These are phyloP conservation scores for Pachyuromys duprasi DNA, from an alignment of 2,797 vertebrate genomes.

Conservation along the genomic window DNA sequence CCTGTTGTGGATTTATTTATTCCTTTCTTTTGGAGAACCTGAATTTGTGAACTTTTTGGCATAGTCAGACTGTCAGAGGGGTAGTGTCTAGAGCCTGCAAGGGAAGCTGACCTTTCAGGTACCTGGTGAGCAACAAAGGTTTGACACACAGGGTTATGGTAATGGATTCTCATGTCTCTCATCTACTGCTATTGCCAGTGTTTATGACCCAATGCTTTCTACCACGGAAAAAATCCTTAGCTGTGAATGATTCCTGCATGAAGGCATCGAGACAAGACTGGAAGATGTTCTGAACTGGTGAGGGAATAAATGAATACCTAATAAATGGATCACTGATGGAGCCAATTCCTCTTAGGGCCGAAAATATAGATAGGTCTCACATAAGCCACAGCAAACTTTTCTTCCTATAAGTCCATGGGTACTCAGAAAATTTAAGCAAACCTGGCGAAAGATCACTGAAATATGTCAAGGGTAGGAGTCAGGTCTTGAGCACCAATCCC, in stretches of 20 bases:
- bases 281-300: neutral
- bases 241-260: neutral
- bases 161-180: neutral
- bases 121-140: neutral
- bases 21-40: neutral
- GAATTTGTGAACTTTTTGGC: neutral
- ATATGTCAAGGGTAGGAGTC: rapidly evolving
- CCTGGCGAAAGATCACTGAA: neutral
- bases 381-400: neutral
- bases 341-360: rapidly evolving
- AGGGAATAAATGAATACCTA: neutral
- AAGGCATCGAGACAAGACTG: neutral
- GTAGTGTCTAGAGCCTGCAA: neutral
- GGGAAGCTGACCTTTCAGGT: neutral
- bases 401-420: neutral
- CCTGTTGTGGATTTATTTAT: neutral
- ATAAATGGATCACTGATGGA: neutral
- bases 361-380: neutral
- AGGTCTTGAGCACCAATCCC: neutral
- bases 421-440: neutral
- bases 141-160: neutral
- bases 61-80: neutral
- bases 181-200: neutral
- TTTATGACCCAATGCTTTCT: neutral
- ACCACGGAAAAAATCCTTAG: neutral